Base-by-base conservation (phyloP, 1,140 invertebrate genomes). In the Aphelinus certus region DNA sequence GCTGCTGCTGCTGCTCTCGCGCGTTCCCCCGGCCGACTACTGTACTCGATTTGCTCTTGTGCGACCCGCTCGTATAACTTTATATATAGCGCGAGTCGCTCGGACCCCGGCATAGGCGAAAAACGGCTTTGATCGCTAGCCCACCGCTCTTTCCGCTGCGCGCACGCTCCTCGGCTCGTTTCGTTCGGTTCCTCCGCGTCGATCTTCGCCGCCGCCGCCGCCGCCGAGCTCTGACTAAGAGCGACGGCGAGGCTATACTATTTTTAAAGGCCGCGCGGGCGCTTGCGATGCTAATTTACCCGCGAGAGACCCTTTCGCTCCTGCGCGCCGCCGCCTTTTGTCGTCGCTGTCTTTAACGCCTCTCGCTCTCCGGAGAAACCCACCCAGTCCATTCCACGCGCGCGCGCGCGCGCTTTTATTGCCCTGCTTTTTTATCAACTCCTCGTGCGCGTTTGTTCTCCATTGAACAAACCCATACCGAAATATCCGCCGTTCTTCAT, bases 61-160 rank as follows among this genome's bases (percentile, higher is more conserved):
- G 56, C 64, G 46, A 66, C 71, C 79, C 71, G 80, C 66, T 79
- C 79, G 73, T 80, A 82, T 79, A 79, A 79, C 71, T 78, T 83
- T 84, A 84, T 84, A 83, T 84, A 83, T 84, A 84, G 82, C 80
- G 69, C 77, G 26, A 60, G 43, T 67, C 61, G 57, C 73, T 75
- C 75, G 71, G 75, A 75, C 75, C 61, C 56, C 71, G 45, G 26
- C 26, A 26, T 26, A 26, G 26, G 26, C 26, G 26, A 26, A 26
- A 26, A 26, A 26, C 26, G 51, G 55, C 58, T 55, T 66, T 68
- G 64, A 67, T 61, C 56, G 57, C 58, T 55, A 60, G n/a, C 46
- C 6, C 57, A 49, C 62, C 57, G 9, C 55, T 51, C 61, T 47
- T 73, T 73, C 48, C 62, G 55, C 58, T 64, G 10, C 53, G 26